These are phyloP conservation scores for Ailurus styani DNA, from an alignment of 2,113 vertebrate species.

Conservation along the genomic window DNA sequence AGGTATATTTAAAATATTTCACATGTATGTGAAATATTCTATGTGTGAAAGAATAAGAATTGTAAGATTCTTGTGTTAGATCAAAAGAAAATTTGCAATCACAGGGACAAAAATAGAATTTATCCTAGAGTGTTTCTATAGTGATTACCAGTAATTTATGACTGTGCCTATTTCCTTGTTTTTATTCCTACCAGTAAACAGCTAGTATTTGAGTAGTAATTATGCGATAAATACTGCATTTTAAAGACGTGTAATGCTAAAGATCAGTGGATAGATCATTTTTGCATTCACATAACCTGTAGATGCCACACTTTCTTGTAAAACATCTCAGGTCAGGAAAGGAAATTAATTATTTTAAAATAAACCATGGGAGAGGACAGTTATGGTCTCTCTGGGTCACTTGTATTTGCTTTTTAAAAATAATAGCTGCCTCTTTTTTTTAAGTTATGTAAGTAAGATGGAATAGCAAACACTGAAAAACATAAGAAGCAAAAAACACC, in stretches of 20 bases:
- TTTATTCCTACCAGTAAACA: constrained; percentile 7
- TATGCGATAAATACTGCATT: neutral
- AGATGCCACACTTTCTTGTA: accelerated
- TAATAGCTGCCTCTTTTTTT: neutral
- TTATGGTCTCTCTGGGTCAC: neutral
- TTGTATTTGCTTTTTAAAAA: neutral
- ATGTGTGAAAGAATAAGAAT: too few species aligned
- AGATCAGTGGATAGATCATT: neutral
- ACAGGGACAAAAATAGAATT: constrained; percentile 14
- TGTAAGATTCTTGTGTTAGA: neutral
- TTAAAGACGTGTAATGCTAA: neutral
- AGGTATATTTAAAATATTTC: neutral
- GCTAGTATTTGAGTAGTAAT: neutral
- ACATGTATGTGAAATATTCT: neutral
- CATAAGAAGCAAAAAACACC: neutral
- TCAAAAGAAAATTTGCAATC: constrained; percentile 22
- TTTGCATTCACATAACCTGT: neutral
- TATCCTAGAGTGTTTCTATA: constrained; percentile 25
- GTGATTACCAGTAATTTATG: constrained; percentile 13
- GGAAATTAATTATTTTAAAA: neutral
- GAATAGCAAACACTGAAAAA: neutral
- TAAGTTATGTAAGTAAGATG: neutral
- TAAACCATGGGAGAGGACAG: neutral
- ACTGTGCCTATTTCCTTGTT: neutral
- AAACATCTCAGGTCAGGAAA: neutral